Evolutionary conservation across 2,888 invertebrate genomes (phyloP).

Genomic region (Autographa pulchrina): DNA sequence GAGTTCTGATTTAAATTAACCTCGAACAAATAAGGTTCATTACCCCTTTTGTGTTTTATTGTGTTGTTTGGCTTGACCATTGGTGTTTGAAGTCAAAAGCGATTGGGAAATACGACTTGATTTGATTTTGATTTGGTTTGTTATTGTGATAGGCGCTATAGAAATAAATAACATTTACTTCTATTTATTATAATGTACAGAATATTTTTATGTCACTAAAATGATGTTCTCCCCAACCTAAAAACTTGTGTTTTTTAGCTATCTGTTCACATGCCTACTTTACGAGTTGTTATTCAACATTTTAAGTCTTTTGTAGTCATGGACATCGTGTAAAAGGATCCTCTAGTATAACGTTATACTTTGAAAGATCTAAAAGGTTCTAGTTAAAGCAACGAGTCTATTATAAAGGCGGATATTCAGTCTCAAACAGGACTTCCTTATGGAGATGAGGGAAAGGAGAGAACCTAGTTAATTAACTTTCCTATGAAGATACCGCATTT

Average conservation of each 20-base stretch:
- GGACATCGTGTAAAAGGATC: not conserved
- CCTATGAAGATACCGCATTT: not conserved
- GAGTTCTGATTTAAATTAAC: slow-evolving; percentile 66
- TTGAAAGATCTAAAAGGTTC: not conserved
- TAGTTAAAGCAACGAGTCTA: not conserved
- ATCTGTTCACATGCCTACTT: no score
- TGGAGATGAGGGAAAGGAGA: not conserved
- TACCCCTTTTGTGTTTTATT: slow-evolving; percentile 3
- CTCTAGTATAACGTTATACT: not conserved
- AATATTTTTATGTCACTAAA: no score
- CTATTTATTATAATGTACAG: no score
- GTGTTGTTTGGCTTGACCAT: not conserved
- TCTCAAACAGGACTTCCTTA: not conserved
- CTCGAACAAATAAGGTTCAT: slow-evolving; percentile 35
- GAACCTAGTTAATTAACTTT: slow-evolving; percentile 5
- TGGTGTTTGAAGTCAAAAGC: not conserved
- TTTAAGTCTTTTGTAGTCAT: not conserved
- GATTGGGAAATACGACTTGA: not conserved
- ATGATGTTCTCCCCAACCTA: no score
- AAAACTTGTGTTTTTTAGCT: no score
- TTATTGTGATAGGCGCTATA: not conserved
- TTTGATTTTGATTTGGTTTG: not conserved
- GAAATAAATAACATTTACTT: no score
- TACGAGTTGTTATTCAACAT: not conserved
- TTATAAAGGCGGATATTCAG: not conserved